Evolutionary conservation across 2,113 vertebrate species (phyloP), one percentile per base, ranked within the genome.

Genomic region (Craseonycteris thonglongyai): DNA sequence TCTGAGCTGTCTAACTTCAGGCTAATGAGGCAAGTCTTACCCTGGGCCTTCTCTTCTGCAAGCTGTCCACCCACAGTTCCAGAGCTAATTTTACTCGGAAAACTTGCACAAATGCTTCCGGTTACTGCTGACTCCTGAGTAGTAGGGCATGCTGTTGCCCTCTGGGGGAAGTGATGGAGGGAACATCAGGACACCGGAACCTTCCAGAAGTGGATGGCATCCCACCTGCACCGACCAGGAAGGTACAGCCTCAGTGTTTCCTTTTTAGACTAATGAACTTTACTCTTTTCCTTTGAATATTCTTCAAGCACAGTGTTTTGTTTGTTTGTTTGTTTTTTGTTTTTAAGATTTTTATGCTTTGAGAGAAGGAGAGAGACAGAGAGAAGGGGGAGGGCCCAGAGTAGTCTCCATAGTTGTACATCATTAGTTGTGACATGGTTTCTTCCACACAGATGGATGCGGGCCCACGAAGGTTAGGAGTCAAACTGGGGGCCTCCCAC

Each of bases 31-130:
- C 69, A 76, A 49, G 56, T 68, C 66, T 94, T 92, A 84, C 42
- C 86, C 16, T 12, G 42, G 65, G 24, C 45, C 59, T 84, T n/a
- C 47, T 86, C 49, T 81, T 35, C 49, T 19, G 19, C 69, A 40
- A 66, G 47, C 92, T 92, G 75, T 95, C 90, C 71, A 87, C 91
- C 91, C 88, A 96, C 83, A 71, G 40, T 35, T 75, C 74, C 83
- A 35, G 61, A 88, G 84, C 87, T 96, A 51, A 91, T 92, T 95
- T 96, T 63, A 47, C 71, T 74, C 82, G 78, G 26, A 12, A 78
- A 56, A 51, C 66, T 81, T 83, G 65, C 40, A 7, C 10, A 19
- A 22, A 82, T 10, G 38, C 15, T 42, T 68, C 65, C 0, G 0
- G 22, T 69, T 88, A 40, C 75, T 93, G 90, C 87, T 82, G 83